Base-by-base conservation (phyloP, 2,888 invertebrate genomes). In the Philhelius pedissequus region DNA sequence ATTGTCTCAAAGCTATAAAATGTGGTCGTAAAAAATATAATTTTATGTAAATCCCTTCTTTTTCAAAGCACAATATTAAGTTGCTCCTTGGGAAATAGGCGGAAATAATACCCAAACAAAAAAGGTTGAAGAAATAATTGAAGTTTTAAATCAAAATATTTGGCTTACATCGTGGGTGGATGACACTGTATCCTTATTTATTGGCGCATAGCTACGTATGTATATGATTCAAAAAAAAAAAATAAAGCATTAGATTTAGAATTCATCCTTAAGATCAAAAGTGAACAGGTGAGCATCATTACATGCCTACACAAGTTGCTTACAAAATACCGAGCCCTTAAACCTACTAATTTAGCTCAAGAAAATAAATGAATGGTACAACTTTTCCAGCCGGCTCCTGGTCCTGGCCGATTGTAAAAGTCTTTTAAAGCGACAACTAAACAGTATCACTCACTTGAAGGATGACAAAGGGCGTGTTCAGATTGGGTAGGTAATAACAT, bases 81-180 rank as follows among this genome's bases (percentile, higher is more conserved):
- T 70, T 68, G 40, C 73, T 50, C 50, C 40, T 35, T 45, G 35
- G 62, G 35, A 40, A 18, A 25, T 32, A 20, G 7, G 48, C 54
- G 4, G 15, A 11, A n/a, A 48, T n/a, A 38, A 20, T 9, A 15
- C 69, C n/a, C n/a, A n/a, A 83, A 83, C 74, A 68, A 79, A 83
- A 74, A 74, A 58, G 78, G 79, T 79, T 74, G 64, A 83, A 79
- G 64, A n/a, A n/a, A n/a, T 74, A 83, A 79, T 74, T 79, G 79
- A 79, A 79, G 62, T 56, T 64, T 54, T n/a, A 56, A 74, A 64
- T 50, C 62, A 11, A 38, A 73, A 69, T n/a, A 58, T 68, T 22
- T 5, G 30, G 38, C 27, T 25, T 18, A 43, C 25, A 4, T 30
- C 9, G n/a, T 30, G 18, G n/a, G 13, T n/a, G n/a, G 20, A 56